phyloP scores from a whole-genome alignment of 2,888 invertebrate genomes.

The Eumacrocentrus americanus region DNA sequence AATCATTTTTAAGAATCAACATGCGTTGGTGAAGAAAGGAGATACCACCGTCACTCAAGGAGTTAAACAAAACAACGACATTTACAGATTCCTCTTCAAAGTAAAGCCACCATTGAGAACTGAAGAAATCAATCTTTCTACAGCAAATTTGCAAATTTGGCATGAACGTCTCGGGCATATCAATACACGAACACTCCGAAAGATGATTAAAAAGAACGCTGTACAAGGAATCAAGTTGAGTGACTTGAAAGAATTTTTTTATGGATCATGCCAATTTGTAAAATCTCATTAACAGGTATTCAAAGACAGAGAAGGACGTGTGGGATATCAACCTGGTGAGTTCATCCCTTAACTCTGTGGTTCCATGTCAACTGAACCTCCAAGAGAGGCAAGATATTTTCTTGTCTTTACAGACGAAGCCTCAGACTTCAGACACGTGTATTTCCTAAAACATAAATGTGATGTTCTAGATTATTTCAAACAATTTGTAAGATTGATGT shows the following conservation, averaged over 20 bases:
- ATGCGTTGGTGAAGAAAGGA: slow-evolving; percentile 8
- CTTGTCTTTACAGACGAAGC: no score
- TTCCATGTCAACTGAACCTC: slow-evolving; percentile 37
- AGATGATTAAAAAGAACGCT: slow-evolving; percentile 23
- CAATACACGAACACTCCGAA: slow-evolving; percentile 18
- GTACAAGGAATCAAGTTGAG: slow-evolving; percentile 23
- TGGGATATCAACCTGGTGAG: slow-evolving; percentile 37
- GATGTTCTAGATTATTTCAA: slow-evolving; percentile 25
- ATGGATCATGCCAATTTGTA: slow-evolving; percentile 40
- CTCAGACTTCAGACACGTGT: slow-evolving; percentile 43
- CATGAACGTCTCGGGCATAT: slow-evolving; percentile 38
- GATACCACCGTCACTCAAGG: slow-evolving; percentile 21
- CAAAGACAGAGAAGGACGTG: slow-evolving; percentile 25
- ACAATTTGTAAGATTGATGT: slow-evolving; percentile 16
- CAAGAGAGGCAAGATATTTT: slow-evolving; percentile 42
- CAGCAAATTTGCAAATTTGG: slow-evolving; percentile 29
- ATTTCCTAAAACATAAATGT: slow-evolving; percentile 39
- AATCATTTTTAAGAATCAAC: slow-evolving; percentile 24
- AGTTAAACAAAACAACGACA: slow-evolving; percentile 31
- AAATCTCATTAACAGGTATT: slow-evolving; percentile 40
- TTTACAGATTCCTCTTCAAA: slow-evolving; percentile 34
- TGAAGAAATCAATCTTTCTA: slow-evolving; percentile 26
- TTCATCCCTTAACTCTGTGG: slow-evolving; percentile 42
- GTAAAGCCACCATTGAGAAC: not conserved
- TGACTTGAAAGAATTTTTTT: slow-evolving; percentile 35